Conservation (phyloP, 2,888 invertebrate genomes). For the Lumbricus terrestris region DNA sequence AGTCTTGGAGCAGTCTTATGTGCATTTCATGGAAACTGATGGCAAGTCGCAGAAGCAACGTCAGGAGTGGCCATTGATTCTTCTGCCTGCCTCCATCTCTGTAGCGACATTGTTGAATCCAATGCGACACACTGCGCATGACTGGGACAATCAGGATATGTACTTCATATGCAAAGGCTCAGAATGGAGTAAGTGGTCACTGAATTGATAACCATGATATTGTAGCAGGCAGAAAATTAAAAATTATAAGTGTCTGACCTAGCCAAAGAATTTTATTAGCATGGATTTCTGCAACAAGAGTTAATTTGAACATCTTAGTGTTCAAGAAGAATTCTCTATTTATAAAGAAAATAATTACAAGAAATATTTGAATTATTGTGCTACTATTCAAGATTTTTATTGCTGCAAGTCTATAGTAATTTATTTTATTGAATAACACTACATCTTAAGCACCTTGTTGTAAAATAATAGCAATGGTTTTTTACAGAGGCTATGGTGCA, state of each 20-base stretch:
- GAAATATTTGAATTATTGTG: no score
- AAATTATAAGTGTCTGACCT: no score
- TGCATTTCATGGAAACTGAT: constrained; percentile 13
- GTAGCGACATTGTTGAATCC: constrained; percentile 17
- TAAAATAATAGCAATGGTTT: neutral
- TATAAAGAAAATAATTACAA: no score
- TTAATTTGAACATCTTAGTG: no score
- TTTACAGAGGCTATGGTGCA: neutral
- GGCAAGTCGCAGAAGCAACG: constrained; percentile 10
- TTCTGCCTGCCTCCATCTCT: constrained; percentile 14
- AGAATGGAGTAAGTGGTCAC: constrained; percentile 24
- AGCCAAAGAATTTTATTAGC: no score
- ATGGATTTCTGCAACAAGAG: no score
- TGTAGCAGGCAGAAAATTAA: neutral
- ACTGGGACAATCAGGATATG: constrained; percentile 26
- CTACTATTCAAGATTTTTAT: neutral
- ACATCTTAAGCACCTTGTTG: neutral
- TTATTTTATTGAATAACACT: neutral
- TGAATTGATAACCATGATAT: neutral
- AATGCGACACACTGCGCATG: constrained; percentile 15
- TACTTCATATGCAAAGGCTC: constrained; percentile 24
- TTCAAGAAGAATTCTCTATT: no score
- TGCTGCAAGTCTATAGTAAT: neutral
- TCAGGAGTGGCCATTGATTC: neutral
- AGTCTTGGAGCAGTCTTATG: constrained; percentile 8